Percentiles rank a stretch among this genome's conserved stretches.
phyloP scores from a whole-genome alignment of 2,113 vertebrate genomes.

The Callocephalon fimbriatum region DNA sequence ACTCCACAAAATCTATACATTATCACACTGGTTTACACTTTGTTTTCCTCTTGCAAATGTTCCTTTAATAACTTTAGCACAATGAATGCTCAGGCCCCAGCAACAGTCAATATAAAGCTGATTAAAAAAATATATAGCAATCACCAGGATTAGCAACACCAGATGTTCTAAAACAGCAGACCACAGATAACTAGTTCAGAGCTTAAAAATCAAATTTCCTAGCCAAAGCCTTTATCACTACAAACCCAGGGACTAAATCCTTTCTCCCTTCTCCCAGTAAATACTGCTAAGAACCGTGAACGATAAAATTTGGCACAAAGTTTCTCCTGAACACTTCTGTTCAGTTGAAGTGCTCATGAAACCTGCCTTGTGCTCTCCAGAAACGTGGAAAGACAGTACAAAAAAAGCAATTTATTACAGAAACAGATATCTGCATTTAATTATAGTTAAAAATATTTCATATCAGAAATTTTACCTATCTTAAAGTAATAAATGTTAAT shows the following conservation, averaged over 20 bases:
- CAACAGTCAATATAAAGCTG: slow-evolving; percentile 42
- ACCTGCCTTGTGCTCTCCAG: background rate
- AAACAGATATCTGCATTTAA: background rate
- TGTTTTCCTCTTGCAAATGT: background rate
- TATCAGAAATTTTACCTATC: background rate
- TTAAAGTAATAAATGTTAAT: background rate
- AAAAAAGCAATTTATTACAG: background rate
- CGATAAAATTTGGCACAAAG: background rate
- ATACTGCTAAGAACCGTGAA: background rate
- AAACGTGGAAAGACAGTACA: background rate
- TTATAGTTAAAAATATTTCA: background rate
- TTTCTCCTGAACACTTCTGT: background rate
- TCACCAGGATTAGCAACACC: slow-evolving; percentile 52
- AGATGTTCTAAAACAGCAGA: slow-evolving; percentile 42
- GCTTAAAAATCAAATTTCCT: slow-evolving; percentile 62
- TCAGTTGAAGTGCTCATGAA: background rate
- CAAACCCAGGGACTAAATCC: background rate
- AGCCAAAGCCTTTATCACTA: slow-evolving; percentile 20
- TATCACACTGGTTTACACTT: background rate
- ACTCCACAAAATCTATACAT: background rate
- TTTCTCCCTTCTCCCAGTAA: background rate
- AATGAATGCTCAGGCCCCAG: background rate
- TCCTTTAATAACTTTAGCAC: background rate
- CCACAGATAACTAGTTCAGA: slow-evolving; percentile 35
- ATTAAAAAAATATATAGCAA: slow-evolving; percentile 42